Evolutionary conservation across 2,888 invertebrate species (phyloP), one percentile per base, ranked within the genome.

Genomic region (Steinernema hermaphroditum): DNA sequence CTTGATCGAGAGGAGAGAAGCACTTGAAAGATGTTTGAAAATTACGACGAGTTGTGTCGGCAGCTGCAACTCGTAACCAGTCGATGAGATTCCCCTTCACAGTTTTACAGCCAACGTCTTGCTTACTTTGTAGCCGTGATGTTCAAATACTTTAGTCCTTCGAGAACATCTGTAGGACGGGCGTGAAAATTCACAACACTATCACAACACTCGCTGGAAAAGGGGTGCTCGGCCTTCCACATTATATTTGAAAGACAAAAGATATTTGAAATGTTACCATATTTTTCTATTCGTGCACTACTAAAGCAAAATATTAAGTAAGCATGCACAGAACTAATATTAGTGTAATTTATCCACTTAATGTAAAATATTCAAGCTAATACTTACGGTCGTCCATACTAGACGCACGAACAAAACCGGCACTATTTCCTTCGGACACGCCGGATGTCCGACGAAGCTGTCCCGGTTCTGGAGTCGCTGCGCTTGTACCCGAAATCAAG

Each of bases 381-480:
- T 2, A 74, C 77, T 70, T 74, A 78, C 78, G 27, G 43, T 78
- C 78, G 54, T 78, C 78, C 37, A 78, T 75, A 49, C 78, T 78
- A 62, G 62, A 62, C 29, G 62, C 62, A 62, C 62, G 62, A 62
- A 62, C 62, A 62, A 62, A 62, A 62, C 62, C 62, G 27, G 62
- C 62, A 29, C 19, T 62, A 19, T 62, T 24, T 32, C 62, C 62
- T 32, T 62, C 62, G 16, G 62, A 62, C 16, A 32, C 32, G 27
- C 32, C 62, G 29, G 32, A 32, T 16, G 32, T 32, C 6, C 62
- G 62, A 29, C 62, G 62, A 1, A 62, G 32, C 16, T 29, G 62
- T 32, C 62, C 62, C 22, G 62, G 62, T 32, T 62, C 62, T 14
- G 62, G 29, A 32, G 62, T 32, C 6, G 14, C 34, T 14, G 6